Conservation (phyloP, 2,113 vertebrate species). For the Typhlomys cinereus region DNA sequence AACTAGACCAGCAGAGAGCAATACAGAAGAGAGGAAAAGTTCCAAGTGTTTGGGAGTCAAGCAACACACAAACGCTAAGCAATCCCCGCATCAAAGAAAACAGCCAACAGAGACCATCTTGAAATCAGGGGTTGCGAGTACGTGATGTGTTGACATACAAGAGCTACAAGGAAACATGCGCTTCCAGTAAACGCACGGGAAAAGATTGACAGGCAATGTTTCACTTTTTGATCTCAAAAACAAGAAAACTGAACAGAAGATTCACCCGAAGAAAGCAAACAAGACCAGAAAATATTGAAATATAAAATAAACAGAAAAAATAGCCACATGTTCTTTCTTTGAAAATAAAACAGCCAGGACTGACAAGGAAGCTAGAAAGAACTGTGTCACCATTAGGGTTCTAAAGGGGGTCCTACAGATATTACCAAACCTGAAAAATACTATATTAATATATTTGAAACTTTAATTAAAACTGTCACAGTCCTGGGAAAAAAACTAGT, state of each 20-base stretch:
- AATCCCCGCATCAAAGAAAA: background rate
- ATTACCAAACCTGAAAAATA: background rate
- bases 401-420: background rate
- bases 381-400: background rate
- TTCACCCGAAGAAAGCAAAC: no score
- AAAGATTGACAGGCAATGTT: background rate
- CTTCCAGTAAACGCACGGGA: background rate
- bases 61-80: background rate
- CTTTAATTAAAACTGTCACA: conserved; percentile 18
- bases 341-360: background rate
- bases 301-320: conserved; percentile 16
- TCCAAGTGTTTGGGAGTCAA: background rate
- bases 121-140: background rate
- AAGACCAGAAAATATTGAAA: background rate
- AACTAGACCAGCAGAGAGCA: background rate
- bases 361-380: background rate
- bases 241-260: conserved; percentile 22
- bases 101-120: background rate
- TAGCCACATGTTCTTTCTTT: background rate
- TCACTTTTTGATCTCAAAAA: conserved; percentile 6
- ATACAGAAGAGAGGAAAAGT: background rate
- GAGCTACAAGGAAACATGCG: background rate
- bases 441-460: background rate
- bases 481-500: background rate
- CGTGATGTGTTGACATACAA: background rate